Evolutionary conservation across 2,797 vertebrate species (phyloP), one percentile per base, ranked within the genome.

Genomic region (Coregonus ussuriensis): DNA sequence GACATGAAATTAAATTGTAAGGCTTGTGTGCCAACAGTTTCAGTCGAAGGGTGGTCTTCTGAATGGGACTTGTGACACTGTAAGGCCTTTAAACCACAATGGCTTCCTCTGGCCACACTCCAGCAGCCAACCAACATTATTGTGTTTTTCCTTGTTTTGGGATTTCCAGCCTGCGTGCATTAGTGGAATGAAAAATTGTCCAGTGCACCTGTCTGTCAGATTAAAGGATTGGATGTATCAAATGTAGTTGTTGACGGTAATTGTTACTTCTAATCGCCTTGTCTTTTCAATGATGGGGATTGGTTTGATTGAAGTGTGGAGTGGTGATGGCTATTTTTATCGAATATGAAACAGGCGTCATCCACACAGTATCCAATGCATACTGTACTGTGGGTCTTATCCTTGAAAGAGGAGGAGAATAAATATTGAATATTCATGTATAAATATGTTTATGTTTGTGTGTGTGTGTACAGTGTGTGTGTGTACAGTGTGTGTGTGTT

Each of bases 131-230:
- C 79, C 81, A 76, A 62, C 74, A 78, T 69, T 59, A 69, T 71
- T 59, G 77, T 41, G 47, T 73, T 75, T 16, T 81, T 62, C 14
- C 51, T 67, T 77, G 74, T 54, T 51, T 66, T 54, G 15, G 16
- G 35, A 9, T n/a, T 56, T 18, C 52, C 4, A 89, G 86, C 89
- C 92, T 87, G 85, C 79, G 72, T 90, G 89, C 91, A 93, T 93
- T 91, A 91, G 82, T 79, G 86, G 84, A 91, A 93, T 92, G 87
- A 93, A 47, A 9, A 47, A 47, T 13, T 47, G 88, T 82, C 83
- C 88, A 87, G 85, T 85, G 91, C 88, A 91, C 91, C 90, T 93
- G 91, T 92, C 90, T 93, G 91, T 91, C 88, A 91, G 91, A 91
- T 93, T 92, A 93, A 89, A 89, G 89, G 91, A 91, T 91, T 90